These are phyloP conservation scores for Hyla sarda DNA, from an alignment of 2,113 vertebrate species.

Conservation along the genomic window DNA sequence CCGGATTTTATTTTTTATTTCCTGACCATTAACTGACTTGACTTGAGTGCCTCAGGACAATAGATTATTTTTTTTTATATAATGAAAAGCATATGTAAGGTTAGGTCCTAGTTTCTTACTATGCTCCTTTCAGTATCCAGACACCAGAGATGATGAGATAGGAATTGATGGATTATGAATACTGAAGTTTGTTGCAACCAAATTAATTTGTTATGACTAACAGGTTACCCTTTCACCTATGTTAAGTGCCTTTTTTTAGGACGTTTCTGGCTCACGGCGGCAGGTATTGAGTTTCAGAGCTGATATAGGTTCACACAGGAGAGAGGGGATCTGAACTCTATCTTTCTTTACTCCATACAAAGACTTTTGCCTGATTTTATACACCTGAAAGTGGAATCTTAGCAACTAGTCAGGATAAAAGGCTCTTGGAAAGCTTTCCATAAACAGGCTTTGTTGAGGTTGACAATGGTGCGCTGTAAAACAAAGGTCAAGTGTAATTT, in stretches of 20 bases:
- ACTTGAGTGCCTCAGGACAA: not conserved
- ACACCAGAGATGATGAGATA: not conserved
- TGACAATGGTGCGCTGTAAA: slow-evolving; percentile 61
- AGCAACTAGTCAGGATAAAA: slow-evolving; percentile 65
- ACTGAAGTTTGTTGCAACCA: not conserved
- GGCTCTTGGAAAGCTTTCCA: slow-evolving; percentile 54
- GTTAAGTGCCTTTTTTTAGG: slow-evolving; percentile 15
- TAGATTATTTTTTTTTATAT: not conserved
- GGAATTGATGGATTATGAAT: not conserved
- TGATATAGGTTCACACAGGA: slow-evolving; percentile 26
- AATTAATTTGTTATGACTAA: not conserved
- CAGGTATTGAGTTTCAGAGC: slow-evolving; percentile 15
- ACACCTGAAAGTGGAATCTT: slow-evolving; percentile 65
- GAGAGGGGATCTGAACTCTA: slow-evolving; percentile 23
- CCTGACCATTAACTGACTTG: not conserved
- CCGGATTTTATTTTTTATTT: not conserved
- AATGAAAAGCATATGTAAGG: slow-evolving; percentile 4
- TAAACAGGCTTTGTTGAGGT: slow-evolving; percentile 62
- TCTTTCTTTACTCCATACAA: slow-evolving; percentile 51
- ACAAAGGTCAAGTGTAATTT: slow-evolving; percentile 66
- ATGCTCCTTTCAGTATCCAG: not conserved
- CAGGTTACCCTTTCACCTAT: slow-evolving; percentile 15
- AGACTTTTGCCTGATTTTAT: slow-evolving; percentile 62
- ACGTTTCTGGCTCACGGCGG: not conserved
- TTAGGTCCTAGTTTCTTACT: not conserved